Percentiles rank a stretch among this genome's conserved stretches.
Evolutionary conservation across 1,140 invertebrate genomes (phyloP).

Genomic region (Anthonomus grandis): DNA sequence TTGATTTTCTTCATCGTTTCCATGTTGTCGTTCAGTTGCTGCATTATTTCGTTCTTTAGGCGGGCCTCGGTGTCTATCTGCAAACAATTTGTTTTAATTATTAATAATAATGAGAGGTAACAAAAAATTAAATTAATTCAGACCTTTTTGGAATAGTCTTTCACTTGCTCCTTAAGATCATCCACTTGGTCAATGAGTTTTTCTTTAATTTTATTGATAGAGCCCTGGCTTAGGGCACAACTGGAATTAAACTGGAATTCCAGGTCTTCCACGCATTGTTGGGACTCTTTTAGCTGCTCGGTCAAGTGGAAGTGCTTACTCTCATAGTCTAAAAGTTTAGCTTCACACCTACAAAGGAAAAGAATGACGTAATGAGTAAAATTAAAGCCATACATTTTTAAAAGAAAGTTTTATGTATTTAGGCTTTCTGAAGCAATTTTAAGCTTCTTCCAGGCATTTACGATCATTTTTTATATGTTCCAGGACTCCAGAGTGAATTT

Average conservation of each 20-base stretch:
- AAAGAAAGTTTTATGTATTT: no score
- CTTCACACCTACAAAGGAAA: conserved; percentile 46
- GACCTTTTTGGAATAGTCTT: conserved; percentile 9
- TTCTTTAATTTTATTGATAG: conserved; percentile 32
- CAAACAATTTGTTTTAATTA: no score
- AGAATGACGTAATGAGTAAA: no score
- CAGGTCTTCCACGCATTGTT: conserved; percentile 40
- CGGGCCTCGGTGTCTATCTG: no score
- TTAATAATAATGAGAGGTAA: no score
- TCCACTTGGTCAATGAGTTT: conserved; percentile 29
- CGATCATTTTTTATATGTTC: no score
- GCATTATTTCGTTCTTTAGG: no score
- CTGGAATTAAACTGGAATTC: conserved; percentile 41
- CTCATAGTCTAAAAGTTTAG: conserved; percentile 50
- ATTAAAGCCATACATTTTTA: no score
- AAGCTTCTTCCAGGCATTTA: no score
- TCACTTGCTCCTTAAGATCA: conserved; percentile 21
- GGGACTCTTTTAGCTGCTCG: conserved; percentile 44
- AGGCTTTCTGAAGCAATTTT: no score
- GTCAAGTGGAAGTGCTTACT: conserved; percentile 46
- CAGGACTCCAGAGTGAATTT: no score
- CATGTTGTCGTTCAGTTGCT: conserved; percentile 19
- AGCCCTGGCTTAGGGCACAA: conserved; percentile 31
- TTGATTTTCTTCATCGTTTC: conserved; percentile 26
- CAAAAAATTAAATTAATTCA: no score